Evolutionary conservation across 2,888 invertebrate genomes (phyloP).

Genomic region (Neocrepidodera transversa): DNA sequence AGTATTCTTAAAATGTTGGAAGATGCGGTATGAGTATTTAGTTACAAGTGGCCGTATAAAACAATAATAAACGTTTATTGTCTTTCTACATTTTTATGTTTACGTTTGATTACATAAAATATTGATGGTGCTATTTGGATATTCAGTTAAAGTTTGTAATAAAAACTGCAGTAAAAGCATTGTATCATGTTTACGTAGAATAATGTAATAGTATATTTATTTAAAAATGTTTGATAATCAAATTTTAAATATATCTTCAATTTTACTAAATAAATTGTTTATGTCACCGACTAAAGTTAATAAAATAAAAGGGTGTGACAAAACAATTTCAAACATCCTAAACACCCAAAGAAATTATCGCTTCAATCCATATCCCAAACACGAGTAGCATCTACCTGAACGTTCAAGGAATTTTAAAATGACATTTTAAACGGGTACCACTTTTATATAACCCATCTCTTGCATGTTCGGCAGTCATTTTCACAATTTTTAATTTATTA

Average conservation of each 20-base stretch:
- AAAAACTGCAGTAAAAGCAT: no score
- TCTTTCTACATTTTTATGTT: background rate
- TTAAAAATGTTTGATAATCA: no score
- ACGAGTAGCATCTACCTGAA: background rate
- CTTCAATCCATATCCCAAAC: background rate
- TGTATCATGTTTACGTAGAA: no score
- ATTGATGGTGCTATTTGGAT: background rate
- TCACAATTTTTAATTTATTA: background rate
- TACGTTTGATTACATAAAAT: background rate
- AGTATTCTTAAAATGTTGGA: background rate
- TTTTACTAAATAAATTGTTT: no score
- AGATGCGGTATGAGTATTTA: constrained; percentile 4
- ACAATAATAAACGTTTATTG: background rate
- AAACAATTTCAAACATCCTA: constrained; percentile 13
- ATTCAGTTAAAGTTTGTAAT: background rate
- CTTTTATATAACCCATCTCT: constrained; percentile 1
- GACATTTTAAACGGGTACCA: constrained; percentile 9
- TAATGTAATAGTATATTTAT: no score
- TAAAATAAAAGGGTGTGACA: background rate
- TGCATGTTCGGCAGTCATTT: constrained; percentile 20
- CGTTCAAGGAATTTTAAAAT: constrained; percentile 20
- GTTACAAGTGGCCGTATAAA: background rate
- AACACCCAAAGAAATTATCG: constrained; percentile 4
- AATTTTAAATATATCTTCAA: no score
- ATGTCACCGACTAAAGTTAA: no score